These are phyloP conservation scores for Melolontha melolontha DNA, from an alignment of 2,888 invertebrate genomes.

Conservation along the genomic window DNA sequence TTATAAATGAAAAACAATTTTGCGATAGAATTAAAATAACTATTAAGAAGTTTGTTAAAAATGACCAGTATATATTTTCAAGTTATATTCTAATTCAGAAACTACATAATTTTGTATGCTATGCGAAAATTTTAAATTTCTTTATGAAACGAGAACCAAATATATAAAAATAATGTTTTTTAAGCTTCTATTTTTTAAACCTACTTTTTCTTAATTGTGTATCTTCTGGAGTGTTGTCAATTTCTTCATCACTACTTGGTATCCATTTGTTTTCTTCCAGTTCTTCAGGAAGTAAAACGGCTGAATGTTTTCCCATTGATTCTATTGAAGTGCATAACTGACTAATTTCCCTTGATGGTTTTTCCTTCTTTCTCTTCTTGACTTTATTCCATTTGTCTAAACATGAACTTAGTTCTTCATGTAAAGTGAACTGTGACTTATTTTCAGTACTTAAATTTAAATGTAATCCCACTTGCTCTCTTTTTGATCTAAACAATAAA, in stretches of 20 bases:
- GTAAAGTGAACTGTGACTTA: constrained; percentile 42
- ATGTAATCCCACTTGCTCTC: constrained; percentile 53
- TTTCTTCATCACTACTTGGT: constrained; percentile 55
- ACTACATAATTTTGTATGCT: no score
- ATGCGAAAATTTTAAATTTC: no score
- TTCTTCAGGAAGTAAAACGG: constrained; percentile 61
- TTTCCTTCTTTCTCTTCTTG: constrained; percentile 52
- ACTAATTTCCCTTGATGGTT: constrained; percentile 42
- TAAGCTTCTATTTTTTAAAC: not conserved
- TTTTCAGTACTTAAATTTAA: constrained; percentile 39
- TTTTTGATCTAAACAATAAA: constrained; percentile 48
- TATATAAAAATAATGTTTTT: not conserved
- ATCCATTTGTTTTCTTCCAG: constrained; percentile 52
- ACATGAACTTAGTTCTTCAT: constrained; percentile 53
- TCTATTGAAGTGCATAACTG: constrained; percentile 49
- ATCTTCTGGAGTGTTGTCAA: constrained; percentile 48
- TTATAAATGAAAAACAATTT: no score
- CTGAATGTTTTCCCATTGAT: constrained; percentile 61
- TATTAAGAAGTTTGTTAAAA: no score
- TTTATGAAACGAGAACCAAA: no score
- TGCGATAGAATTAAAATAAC: no score
- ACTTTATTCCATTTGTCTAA: constrained; percentile 56
- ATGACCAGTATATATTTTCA: no score
- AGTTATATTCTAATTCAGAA: no score
- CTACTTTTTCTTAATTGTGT: constrained; percentile 48